Base-by-base conservation (phyloP, 2,113 vertebrate genomes). In the Marmota flaviventris region DNA sequence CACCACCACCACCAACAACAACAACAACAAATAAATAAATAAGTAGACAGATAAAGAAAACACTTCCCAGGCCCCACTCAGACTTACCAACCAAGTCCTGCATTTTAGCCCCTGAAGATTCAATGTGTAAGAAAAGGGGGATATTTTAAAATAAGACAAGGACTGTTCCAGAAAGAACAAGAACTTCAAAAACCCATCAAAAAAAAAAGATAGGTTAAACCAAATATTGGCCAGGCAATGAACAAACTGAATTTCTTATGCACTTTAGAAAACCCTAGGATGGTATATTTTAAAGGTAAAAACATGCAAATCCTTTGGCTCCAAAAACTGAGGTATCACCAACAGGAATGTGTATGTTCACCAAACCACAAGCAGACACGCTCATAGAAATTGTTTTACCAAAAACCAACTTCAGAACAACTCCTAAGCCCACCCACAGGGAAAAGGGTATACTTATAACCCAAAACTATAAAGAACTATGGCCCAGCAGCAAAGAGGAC, bases 131-230 rank as follows among this genome's bases (percentile, higher is more conserved):
- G 67, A 70, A n/a, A 72, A 89, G 72, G n/a, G 39, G 39, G 29
- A 8, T 48, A 48, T 86, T 90, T 81, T 79, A 75, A 89, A 93
- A 61, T 85, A 78, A 78, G 63, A 77, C 42, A 63, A 63, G 39
- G 63, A 39, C 56, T 32, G 70, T 61, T 88, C 17, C 51, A 24
- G 51, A 75, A 75, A 85, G 37, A 75, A 39, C 0, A 39, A 56
- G 69, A 87, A 73, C 5, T 4, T 87, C 25, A 73, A 87, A 73
- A 32, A 63, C 24, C 48, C 48, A 51, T 13, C 48, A 51, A 51
- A 51, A 51, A 51, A 51, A 83, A 75, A 63, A 39, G 14, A 58
- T 13, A 24, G 25, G 75, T 37, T 17, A 65, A 18, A 53, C 45
- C 14, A 85, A 53, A 34, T 4, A 20, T 7, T 78, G 63, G 29